Evolutionary conservation across 1,140 invertebrate genomes (phyloP), one percentile per base, ranked within the genome.

Genomic region (Hydropsyche tenuis): DNA sequence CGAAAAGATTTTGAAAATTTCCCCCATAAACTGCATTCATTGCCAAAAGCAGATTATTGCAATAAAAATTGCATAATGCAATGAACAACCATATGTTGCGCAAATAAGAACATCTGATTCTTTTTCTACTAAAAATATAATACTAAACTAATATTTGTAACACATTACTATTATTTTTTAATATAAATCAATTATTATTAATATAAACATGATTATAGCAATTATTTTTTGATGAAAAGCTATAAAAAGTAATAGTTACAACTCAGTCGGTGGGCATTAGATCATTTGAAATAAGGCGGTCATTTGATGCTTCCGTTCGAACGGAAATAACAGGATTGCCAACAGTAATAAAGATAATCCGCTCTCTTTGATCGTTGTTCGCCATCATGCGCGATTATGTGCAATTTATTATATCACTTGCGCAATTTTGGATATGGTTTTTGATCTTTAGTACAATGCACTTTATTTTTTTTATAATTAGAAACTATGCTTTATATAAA

Each of bases 301-400:
- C 20, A 20, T 53, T 53, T 53, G 48, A 1, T 7, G 48, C 16
- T 18, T 18, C 48, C 16, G 48, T 7, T 20, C 48, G 20, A 53
- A 20, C 16, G 16, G n/a, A 53, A 48, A 20, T 53, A 20, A 53
- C 12, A 48, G 48, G 48, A 7, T 53, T 18, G 48, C 48, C 48
- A 53, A 53, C 48, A 7, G 48, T 16, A 53, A 53, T 53, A 53
- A 53, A 18, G 16, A 53, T 53, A 9, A 53, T 53, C 48, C 7
- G 48, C 48, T 14, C 48, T 20, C 48, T 53, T 53, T 53, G 48
- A 53, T 53, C 48, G 48, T 7, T 18, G 1, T 18, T 53, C 48
- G 48, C 16, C 48, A 53, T 16, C 48, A 16, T 20, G 9, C 48
- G 7, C 16, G 18, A 53, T 7, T 53, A 7, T 18, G 6, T 20